Base-by-base conservation (phyloP, 1,140 invertebrate species). In the Drosophila pruinosa region DNA sequence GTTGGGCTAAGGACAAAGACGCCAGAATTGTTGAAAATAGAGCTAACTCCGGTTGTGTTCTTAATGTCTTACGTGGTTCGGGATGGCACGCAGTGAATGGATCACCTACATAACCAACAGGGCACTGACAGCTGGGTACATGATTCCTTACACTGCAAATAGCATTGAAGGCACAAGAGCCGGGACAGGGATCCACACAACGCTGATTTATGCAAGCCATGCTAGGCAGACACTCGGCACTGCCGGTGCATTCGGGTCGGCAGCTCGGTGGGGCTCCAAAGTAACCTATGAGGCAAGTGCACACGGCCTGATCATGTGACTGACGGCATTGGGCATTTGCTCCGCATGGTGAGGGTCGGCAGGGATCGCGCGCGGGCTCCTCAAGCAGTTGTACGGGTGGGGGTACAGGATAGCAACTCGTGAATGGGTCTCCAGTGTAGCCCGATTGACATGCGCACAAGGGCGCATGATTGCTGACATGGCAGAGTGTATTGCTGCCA, bases 41-140 rank as follows among this genome's bases (percentile, higher is more conserved):
- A 8, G 17, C 28, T 38, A 63, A 64, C 72, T 92, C 89, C 63
- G 77, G 41, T 15, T 34, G 3, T 28, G 41, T 0, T 15, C 4
- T 67, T 92, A 75, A 47, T 6, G 73, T 95, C 71, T 93, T 92
- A 48, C 76, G 80, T 76, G 91, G 78, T 73, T 90, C 31, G 1
- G 54, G 75, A 1, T 75, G 74, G 39, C 83, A 89, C 21, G 7
- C 63, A 41, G 71, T 74, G 54, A 88, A 95, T 12, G 95, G 95
- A 92, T 96, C 95, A 39, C 95, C 95, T n/a, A 93, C 92, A 74
- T 94, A 95, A 47, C 94, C 93, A 10, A 91, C 83, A 34, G 93
- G 89, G 90, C 95, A 96, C 21, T 91, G 90, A 72, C 95, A 96
- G 59, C 93, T 94, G 4, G 95, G 93, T 10, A 93, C 93, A 41